Conservation (phyloP, 2,113 vertebrate species). For the Polypterus bichir region DNA sequence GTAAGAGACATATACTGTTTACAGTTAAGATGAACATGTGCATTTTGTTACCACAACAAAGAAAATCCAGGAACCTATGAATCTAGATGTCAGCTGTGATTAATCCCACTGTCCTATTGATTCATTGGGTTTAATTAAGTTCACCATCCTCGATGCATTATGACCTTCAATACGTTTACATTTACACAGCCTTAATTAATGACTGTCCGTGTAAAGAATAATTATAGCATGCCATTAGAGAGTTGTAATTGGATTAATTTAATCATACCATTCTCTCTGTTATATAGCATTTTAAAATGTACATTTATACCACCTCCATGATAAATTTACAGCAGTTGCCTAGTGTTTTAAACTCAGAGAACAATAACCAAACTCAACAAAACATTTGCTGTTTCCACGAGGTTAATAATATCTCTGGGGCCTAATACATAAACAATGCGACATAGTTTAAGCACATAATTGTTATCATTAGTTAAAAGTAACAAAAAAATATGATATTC, state of each 20-base stretch:
- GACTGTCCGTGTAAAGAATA: slow-evolving; percentile 9
- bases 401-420: no score
- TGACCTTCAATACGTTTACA: slow-evolving; percentile 19
- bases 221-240: slow-evolving; percentile 2
- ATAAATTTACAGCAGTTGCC: no score
- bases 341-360: no score
- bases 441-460: no score
- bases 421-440: no score
- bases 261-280: slow-evolving; percentile 4
- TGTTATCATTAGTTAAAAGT: no score
- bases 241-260: slow-evolving; percentile 5
- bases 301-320: neutral
- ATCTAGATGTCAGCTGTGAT: neutral
- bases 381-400: no score
- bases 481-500: no score
- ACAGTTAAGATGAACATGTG: neutral
- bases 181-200: slow-evolving; percentile 14
- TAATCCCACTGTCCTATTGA: slow-evolving; percentile 17
- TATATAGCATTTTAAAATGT: slow-evolving; percentile 3
- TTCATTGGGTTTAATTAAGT: slow-evolving; percentile 20
- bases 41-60: neutral
- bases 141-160: slow-evolving; percentile 14
- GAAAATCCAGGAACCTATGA: no score
- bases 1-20: no score
- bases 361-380: no score